Conservation (phyloP, 2,113 vertebrate species). For the Eonycteris spelaea region DNA sequence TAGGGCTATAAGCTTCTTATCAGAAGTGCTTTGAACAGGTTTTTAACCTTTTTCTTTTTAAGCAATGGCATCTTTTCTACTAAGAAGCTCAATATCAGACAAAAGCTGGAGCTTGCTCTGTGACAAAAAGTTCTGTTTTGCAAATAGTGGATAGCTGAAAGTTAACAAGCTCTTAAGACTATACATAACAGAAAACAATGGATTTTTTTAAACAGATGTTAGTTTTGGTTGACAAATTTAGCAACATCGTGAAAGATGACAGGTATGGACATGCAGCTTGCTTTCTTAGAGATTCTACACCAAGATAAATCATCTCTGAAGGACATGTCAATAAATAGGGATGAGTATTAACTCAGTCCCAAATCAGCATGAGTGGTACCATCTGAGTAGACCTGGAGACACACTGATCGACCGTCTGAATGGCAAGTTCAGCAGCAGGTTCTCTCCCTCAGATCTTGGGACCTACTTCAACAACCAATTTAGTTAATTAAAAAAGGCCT, state of each 20-base stretch:
- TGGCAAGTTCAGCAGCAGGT: neutral
- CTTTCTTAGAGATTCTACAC: neutral
- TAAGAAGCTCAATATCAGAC: neutral
- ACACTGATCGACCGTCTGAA: neutral
- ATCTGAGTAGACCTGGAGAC: neutral
- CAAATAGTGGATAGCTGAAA: neutral
- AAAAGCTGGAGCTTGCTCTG: neutral
- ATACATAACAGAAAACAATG: neutral
- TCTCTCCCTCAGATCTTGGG: neutral
- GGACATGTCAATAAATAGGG: neutral
- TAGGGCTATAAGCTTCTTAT: neutral
- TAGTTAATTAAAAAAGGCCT: neutral
- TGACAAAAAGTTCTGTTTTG: neutral
- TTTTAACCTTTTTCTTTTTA: neutral
- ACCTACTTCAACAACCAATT: neutral
- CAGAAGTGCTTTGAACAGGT: neutral
- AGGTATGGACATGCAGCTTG: neutral
- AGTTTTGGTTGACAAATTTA: neutral
- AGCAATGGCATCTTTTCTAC: neutral
- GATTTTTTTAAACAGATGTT: neutral
- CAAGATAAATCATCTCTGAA: neutral
- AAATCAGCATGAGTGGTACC: neutral
- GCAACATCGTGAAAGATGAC: neutral
- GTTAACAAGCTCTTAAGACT: neutral
- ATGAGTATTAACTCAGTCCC: neutral